Conservation (phyloP, 2,113 vertebrate genomes). For the Euleptes europaea region DNA sequence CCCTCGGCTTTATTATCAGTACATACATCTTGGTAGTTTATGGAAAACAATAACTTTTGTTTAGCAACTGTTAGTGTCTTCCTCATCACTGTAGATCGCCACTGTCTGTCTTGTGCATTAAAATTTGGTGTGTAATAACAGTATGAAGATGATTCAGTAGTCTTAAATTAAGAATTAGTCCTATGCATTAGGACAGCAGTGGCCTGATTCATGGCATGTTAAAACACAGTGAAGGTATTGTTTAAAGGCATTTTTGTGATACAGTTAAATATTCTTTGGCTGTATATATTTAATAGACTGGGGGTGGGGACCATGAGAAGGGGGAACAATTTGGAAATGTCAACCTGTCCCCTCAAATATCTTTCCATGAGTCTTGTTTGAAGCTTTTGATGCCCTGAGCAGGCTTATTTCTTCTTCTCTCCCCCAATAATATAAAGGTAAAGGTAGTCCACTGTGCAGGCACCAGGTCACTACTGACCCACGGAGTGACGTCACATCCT, state of each 20-base stretch:
- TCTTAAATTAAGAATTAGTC: conserved; percentile 4
- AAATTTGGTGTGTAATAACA: not conserved
- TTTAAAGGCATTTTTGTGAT: not conserved
- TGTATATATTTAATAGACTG: not conserved
- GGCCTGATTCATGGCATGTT: not conserved
- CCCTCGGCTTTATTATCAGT: not conserved
- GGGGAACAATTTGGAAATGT: too few relatives aligned
- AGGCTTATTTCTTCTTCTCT: too few relatives aligned
- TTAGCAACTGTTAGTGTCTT: not conserved
- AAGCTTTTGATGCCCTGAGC: too few relatives aligned
- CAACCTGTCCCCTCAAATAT: too few relatives aligned
- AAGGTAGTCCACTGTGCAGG: too few relatives aligned
- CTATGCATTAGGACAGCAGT: not conserved
- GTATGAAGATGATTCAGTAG: not conserved
- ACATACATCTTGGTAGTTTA: not conserved
- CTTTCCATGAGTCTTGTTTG: too few relatives aligned
- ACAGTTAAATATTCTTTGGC: not conserved
- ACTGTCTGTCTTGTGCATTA: not conserved
- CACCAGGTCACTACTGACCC: too few relatives aligned
- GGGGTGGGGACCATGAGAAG: too few relatives aligned
- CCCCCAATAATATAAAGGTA: too few relatives aligned
- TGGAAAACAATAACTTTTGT: not conserved
- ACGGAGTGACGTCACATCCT: too few relatives aligned
- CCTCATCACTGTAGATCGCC: not conserved
- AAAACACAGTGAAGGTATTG: not conserved